A percentile compares a stretch with the other conserved stretches of the same genome.
Evolutionary conservation across 2,888 invertebrate species (phyloP).

Genomic region (Endotricha flammealis): DNA sequence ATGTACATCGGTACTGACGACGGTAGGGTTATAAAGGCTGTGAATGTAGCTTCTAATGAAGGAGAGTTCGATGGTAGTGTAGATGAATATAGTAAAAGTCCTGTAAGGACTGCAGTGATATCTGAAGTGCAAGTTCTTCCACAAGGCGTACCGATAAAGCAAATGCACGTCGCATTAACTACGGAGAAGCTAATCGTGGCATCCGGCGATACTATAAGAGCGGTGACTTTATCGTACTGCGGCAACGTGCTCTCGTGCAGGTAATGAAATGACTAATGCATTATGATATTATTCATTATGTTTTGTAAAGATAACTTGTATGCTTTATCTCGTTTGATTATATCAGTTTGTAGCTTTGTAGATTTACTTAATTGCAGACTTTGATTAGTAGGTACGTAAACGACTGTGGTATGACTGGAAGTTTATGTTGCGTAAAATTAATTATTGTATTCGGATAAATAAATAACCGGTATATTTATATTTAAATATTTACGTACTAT

Average conservation of each 20-base stretch:
- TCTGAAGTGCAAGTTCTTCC: slow-evolving; percentile 90
- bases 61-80: slow-evolving; percentile 77
- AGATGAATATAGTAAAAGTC: slow-evolving; percentile 70
- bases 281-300: slow-evolving; percentile 12
- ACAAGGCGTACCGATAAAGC: slow-evolving; percentile 83
- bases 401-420: too few species aligned
- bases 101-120: slow-evolving; percentile 85
- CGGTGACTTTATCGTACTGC: slow-evolving; percentile 93
- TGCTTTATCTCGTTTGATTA: too few species aligned
- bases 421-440: too few species aligned
- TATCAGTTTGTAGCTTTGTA: too few species aligned
- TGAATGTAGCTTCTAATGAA: slow-evolving; percentile 85
- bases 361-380: too few species aligned
- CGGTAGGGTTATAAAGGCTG: slow-evolving; percentile 93
- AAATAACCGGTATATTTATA: too few species aligned
- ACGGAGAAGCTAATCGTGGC: slow-evolving; percentile 92
- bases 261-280: slow-evolving; percentile 42
- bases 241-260: slow-evolving; percentile 81
- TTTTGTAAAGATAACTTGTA: too few species aligned
- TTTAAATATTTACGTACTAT: slow-evolving; percentile 13
- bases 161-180: slow-evolving; percentile 85
- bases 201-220: slow-evolving; percentile 90
- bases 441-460: too few species aligned
- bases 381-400: too few species aligned
- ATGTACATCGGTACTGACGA: slow-evolving; percentile 97